Base-by-base conservation (phyloP, 2,113 vertebrate genomes). In the Rutilus rutilus region DNA sequence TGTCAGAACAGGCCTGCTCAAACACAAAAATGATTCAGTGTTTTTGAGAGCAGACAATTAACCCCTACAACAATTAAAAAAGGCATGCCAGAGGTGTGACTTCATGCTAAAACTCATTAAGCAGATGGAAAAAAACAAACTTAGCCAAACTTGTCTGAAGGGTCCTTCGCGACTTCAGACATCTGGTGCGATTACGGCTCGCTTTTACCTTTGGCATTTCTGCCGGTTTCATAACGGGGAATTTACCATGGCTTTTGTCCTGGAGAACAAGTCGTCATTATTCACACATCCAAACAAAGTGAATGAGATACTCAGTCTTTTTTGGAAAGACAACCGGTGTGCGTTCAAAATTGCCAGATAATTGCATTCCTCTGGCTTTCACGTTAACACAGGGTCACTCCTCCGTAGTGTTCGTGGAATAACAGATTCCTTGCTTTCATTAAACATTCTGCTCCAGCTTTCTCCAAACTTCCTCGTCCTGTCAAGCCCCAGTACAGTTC, bases 1-100 rank as follows among this genome's bases (percentile, higher is more conserved):
- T 78, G 86, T 80, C 67, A 23, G 69, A 42, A 84, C 86, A 74
- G 82, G 86, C 42, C 82, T 79, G 65, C 39, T 67, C 47, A 75
- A 39, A 60, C 86, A 79, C 54, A 19, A 65, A 50, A 62, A 47
- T 36, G 71, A 78, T 78, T 84, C 57, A 62, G 45, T 19, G 33
- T 76, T 73, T 54, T 52, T 23, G 25, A 75, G 27, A 54, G 59
- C 62, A 47, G 67, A 64, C 67, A 79, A 74, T 87, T 87, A 81
- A 85, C 67, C 67, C 65, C 10, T 75, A 17, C 54, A 25, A 52
- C 52, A 85, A 67, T 76, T 84, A 30, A 85, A 54, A 45, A 82
- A 15, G 76, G 76, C 73, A 71, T 27, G 36, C 50, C 50, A 79
- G 47, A 39, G 75, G 1, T 23, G 54, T 64, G 60, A 67, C 52